Evolutionary conservation across 1,140 invertebrate species (phyloP), one percentile per base, ranked within the genome.

Genomic region (Halotydeus destructor): DNA sequence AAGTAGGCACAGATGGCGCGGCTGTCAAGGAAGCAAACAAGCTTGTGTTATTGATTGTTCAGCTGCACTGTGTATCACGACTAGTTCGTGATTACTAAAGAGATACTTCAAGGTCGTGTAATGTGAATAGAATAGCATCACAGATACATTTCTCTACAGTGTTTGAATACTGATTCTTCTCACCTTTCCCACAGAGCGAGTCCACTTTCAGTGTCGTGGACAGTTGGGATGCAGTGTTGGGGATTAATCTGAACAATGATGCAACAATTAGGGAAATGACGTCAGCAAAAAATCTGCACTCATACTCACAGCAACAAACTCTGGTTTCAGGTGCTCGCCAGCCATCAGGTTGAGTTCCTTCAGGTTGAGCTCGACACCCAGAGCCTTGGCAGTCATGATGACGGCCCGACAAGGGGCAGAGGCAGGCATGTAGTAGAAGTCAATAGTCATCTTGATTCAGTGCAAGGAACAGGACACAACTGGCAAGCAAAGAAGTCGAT

Each of bases 321-420:
- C 37, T 8, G 12, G 12, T 6, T 24, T 40, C 8, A 40, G 18
- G 8, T 37, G 27, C 21, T 50, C 36, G 24, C 71, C 71, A 39
- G 68, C 66, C 45, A 72, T 51, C n/a, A 76, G 51, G 53, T 78
- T 65, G 26, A 69, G 59, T 9, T 69, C 50, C 54, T 74, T 77
- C 8, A 72, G 52, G 56, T 79, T 76, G 3, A 82, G 52, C 38
- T 78, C 68, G 6, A 82, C 54, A 26, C 72, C 75, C 6, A 83
- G 54, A 24, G 69, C 68, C 46, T 72, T 74, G 23, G 50, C 52
- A 5, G 42, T 38, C 11, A 56, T 44, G 5, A 12, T 14, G 11
- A 52, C 49, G 5, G 45, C 25, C 5, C 53, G 32, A 37, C 48
- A 54, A 1, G 51, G 49, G 3, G 46, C 34, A 9, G 46, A 49